Conservation (phyloP, 2,888 invertebrate genomes). For the Atherix ibis region DNA sequence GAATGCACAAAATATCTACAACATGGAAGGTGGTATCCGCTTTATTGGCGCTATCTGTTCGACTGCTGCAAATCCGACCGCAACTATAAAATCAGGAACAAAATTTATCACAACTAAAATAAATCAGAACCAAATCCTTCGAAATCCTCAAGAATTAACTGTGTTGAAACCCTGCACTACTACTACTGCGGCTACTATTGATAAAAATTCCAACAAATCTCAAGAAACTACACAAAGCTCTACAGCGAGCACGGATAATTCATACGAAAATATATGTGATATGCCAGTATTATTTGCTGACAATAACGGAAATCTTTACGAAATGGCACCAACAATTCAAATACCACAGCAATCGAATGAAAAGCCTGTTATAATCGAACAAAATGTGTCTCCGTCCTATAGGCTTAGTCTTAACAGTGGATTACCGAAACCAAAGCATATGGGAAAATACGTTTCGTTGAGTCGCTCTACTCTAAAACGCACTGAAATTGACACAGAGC, state of each 20-base stretch:
- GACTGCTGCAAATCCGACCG: slow-evolving; percentile 8
- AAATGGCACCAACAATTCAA: slow-evolving; percentile 15
- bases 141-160: slow-evolving; percentile 23
- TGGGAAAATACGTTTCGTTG: too few species aligned
- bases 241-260: slow-evolving; percentile 35
- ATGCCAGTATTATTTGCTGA: slow-evolving; percentile 51
- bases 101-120: slow-evolving; percentile 19
- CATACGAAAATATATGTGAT: slow-evolving; percentile 42
- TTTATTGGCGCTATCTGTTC: slow-evolving; percentile 10
- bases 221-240: slow-evolving; percentile 15
- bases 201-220: slow-evolving; percentile 10
- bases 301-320: slow-evolving; percentile 31
- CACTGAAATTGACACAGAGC: too few species aligned
- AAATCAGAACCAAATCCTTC: slow-evolving; percentile 12
- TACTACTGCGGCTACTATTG: slow-evolving; percentile 2
- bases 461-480: too few species aligned
- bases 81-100: slow-evolving; percentile 14
- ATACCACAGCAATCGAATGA: too few species aligned
- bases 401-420: too few species aligned
- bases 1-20: slow-evolving; percentile 27
- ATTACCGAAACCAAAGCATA: too few species aligned
- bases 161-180: slow-evolving; percentile 22
- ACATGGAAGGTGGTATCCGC: slow-evolving; percentile 19
- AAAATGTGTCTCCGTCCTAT: too few species aligned
- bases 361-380: too few species aligned